These are phyloP conservation scores for Semaprochilodus insignis DNA, from an alignment of 2,797 vertebrate species.

Conservation along the genomic window DNA sequence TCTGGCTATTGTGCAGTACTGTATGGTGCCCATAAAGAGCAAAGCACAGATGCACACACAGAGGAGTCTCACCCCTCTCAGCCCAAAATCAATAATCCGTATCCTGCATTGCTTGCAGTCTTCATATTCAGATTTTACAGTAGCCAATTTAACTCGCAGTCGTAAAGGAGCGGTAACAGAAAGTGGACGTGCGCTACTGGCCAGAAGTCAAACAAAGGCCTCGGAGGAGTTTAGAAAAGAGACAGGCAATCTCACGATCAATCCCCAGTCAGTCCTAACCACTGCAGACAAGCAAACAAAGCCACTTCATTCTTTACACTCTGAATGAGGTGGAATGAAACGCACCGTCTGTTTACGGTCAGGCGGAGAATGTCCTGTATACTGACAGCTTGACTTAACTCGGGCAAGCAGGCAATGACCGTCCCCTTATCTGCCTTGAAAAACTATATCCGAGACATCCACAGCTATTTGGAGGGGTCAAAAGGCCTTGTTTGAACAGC, in stretches of 20 bases:
- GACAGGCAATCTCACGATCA: constrained; percentile 33
- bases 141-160: constrained; percentile 2
- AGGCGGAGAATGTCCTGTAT: background rate
- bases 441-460: background rate
- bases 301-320: background rate
- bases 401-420: background rate
- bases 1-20: no score
- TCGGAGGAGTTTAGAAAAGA: constrained; percentile 30
- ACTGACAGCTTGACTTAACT: background rate
- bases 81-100: constrained; percentile 40
- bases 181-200: constrained; percentile 22
- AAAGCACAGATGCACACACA: background rate
- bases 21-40: background rate
- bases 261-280: constrained; percentile 30
- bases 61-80: constrained; percentile 17
- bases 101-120: background rate
- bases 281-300: constrained; percentile 22
- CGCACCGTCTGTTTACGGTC: background rate
- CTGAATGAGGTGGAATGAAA: constrained; percentile 8
- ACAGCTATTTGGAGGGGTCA: background rate
- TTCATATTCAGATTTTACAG: constrained; percentile 20
- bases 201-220: constrained; percentile 32
- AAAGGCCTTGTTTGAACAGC: constrained; percentile 1
- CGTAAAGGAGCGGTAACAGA: constrained; percentile 10
- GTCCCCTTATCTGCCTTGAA: constrained; percentile 14